Conservation (phyloP, 2,888 invertebrate genomes). For the Spilarctia lutea region DNA sequence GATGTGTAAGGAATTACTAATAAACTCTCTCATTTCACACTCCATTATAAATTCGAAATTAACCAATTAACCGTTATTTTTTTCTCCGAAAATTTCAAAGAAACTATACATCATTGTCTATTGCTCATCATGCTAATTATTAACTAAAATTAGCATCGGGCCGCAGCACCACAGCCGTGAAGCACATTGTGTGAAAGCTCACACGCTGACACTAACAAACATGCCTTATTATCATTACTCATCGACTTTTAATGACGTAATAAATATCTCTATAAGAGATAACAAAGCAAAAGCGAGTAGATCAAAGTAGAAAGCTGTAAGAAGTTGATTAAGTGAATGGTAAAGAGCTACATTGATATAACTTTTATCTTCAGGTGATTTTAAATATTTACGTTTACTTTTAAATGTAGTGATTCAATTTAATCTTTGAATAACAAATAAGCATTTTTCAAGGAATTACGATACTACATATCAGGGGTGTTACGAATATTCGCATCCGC, state of each 20-base stretch:
- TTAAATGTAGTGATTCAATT: neutral
- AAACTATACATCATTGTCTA: slow-evolving; percentile 12
- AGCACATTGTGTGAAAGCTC: slow-evolving; percentile 50
- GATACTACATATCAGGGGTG: too few relatives aligned
- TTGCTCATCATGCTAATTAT: slow-evolving; percentile 19
- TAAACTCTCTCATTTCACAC: slow-evolving; percentile 4
- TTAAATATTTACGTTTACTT: neutral
- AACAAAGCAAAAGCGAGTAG: neutral
- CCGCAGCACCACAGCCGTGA: slow-evolving; percentile 40
- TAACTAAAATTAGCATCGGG: slow-evolving; percentile 51
- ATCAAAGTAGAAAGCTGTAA: neutral
- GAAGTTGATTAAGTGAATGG: neutral
- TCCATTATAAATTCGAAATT: slow-evolving; percentile 4
- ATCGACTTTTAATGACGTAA: slow-evolving; percentile 9
- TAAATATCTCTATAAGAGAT: neutral
- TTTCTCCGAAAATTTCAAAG: slow-evolving; percentile 1
- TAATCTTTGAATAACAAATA: too few relatives aligned
- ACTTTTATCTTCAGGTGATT: neutral
- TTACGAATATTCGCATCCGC: too few relatives aligned
- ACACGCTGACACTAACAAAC: slow-evolving; percentile 34
- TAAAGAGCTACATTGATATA: neutral
- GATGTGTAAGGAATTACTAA: neutral
- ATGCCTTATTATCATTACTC: slow-evolving; percentile 36
- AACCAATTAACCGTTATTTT: slow-evolving; percentile 11
- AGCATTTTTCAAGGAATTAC: too few relatives aligned